These are phyloP conservation scores for Cheirogaleus major DNA, from an alignment of 2,797 vertebrate species.

Conservation along the genomic window DNA sequence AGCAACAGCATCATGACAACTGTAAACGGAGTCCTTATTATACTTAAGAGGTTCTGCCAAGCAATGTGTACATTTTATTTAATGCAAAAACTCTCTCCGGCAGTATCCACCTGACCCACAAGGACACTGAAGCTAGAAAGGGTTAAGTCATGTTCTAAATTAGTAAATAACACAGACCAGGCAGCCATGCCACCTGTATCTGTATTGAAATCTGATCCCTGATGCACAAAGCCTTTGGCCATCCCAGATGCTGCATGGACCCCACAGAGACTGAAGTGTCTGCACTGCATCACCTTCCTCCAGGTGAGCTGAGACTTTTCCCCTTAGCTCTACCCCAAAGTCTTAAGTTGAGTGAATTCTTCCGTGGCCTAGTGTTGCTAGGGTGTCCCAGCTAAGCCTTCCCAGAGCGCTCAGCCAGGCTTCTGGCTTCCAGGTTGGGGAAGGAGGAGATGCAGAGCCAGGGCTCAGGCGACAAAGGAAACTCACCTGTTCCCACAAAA, in stretches of 20 bases:
- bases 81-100: neutral
- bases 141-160: neutral
- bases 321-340: neutral
- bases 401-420: neutral
- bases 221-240: too few relatives aligned
- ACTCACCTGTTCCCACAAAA: neutral
- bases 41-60: neutral
- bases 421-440: neutral
- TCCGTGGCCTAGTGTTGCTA: neutral
- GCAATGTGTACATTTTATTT: neutral
- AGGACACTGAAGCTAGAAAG: neutral
- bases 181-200: neutral
- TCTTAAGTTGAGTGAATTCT: neutral
- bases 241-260: neutral
- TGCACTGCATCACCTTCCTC: neutral
- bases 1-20: neutral
- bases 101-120: neutral
- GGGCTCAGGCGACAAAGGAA: neutral
- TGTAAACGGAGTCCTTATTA: neutral
- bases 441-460: neutral
- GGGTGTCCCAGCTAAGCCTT: neutral
- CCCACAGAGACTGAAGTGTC: neutral
- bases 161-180: neutral
- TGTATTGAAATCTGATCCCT: neutral
- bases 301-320: neutral